Conservation (phyloP, 92 coral and sea anemone species). For the Palythoa heliodiscus region DNA sequence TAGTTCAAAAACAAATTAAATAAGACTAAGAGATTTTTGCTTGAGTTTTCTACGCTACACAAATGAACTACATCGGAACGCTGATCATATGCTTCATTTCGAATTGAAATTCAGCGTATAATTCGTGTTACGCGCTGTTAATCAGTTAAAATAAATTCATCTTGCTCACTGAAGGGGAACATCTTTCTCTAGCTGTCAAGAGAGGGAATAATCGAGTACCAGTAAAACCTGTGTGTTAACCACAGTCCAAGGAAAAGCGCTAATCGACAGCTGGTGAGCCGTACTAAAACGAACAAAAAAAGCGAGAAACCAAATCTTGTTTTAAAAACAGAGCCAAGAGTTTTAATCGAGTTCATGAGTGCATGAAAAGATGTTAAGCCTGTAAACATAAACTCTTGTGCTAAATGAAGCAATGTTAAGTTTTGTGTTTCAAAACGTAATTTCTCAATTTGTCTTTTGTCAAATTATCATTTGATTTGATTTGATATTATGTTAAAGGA, state of each 20-base stretch:
- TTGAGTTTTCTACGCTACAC: too few relatives aligned
- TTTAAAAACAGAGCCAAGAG: background rate
- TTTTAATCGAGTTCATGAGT: background rate
- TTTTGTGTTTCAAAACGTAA: slow-evolving; percentile 10
- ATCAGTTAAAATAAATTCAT: background rate
- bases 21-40: too few relatives aligned
- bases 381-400: background rate
- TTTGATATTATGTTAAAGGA: background rate
- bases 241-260: background rate
- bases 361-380: background rate
- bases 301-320: background rate
- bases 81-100: too few relatives aligned
- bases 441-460: slow-evolving; percentile 29
- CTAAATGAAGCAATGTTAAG: background rate
- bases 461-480: background rate
- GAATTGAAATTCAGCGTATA: background rate
- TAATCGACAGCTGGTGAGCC: slow-evolving; percentile 5
- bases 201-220: background rate
- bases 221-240: slow-evolving; percentile 19
- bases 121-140: background rate
- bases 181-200: background rate
- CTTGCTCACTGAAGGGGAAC: background rate
- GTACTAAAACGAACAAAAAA: slow-evolving; percentile 2
- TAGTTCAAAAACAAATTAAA: too few relatives aligned
- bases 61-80: too few relatives aligned